Evolutionary conservation across 2,797 vertebrate species (phyloP), one percentile per base, ranked within the genome.

Genomic region (Centroberyx gerrardi): DNA sequence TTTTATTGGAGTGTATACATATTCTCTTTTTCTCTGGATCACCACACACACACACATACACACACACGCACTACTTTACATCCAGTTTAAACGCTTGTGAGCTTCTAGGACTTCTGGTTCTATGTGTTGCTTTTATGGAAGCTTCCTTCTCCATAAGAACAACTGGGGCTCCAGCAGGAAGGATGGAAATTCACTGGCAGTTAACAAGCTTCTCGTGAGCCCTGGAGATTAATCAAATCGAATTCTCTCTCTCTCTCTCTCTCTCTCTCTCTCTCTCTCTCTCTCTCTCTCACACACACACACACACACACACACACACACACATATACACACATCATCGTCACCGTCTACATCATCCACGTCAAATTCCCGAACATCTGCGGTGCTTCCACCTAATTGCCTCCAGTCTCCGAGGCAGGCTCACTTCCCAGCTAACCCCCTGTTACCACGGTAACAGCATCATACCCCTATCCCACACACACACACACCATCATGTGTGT

Each of bases 381-480:
- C 6, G 40, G 62, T 42, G 56, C 64, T 82, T 81, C 75, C 33
- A 56, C 42, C 72, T 87, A 80, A 93, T 93, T 87, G 87, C 83
- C 86, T 89, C 75, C 54, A 42, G 74, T 80, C 67, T 76, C 76
- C 60, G 69, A 84, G 60, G 62, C 31, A 36, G 38, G 36, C 54
- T 44, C 60, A 63, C 62, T 87, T 83, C 75, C 65, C 52, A 31
- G 66, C 69, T 82, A 75, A 81, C 84, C 66, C 64, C 22, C 62
- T 52, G 90, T 93, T 89, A 75, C 83, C 83, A 85, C 8, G 73
- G 90, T 75, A 90, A 92, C 90, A 48, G 73, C 71, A 64, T 81
- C 76, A 62, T 74, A 28, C 18, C 33, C 40, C 61, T 66, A 48
- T 60, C 22, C 27, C n/a, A 68, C 10, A 49, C 17, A 46, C 12